Base-by-base conservation (phyloP, 1,140 invertebrate species). In the Tetranychus urticae region DNA sequence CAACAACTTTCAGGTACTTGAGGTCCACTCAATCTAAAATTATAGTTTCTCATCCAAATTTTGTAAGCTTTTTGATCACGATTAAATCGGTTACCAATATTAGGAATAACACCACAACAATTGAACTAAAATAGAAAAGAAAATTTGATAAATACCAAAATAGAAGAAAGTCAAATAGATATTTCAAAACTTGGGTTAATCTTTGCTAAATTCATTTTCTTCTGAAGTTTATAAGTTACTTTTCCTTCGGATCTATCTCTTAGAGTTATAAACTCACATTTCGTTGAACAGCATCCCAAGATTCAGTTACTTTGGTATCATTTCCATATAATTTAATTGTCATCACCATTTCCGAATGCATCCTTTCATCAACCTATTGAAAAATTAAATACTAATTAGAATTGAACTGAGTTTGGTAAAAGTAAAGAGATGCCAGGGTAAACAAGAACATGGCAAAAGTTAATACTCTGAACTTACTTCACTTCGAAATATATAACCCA, bases 401-500 rank as follows among this genome's bases (percentile, higher is more conserved):
- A 31, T 45, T 56, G 42, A 56, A 55, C 23, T 23, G n/a, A 7
- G 7, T 62, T 31, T 45, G n/a, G 14, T 10, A 61, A 47, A 37
- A 5, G 23, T 23, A 23, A 23, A 23, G 23, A 2, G 12, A 47
- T 47, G 46, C 46, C 23, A 14, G 2, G 23, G 8, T 3, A 8
- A 47, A n/a, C 46, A 47, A 14, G 3, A 47, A n/a, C 14, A 31
- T 23, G 6, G 5, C 4, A 50, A 6, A 14, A 50, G 50, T 33
- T 8, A 52, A 52, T 23, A 63, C 31, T 23, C 7, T 56, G 54
- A 52, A 64, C 65, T 66, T 61, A 69, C 68, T 56, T 69, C 66
- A 62, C 63, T 82, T 56, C 84, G 78, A 72, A 89, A 91, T 42
- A 91, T 85, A 68, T 88, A 90, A 35, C 84, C 85, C 46, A 92